phyloP scores from a whole-genome alignment of 2,888 invertebrate genomes.

The Coenonympha arcania region DNA sequence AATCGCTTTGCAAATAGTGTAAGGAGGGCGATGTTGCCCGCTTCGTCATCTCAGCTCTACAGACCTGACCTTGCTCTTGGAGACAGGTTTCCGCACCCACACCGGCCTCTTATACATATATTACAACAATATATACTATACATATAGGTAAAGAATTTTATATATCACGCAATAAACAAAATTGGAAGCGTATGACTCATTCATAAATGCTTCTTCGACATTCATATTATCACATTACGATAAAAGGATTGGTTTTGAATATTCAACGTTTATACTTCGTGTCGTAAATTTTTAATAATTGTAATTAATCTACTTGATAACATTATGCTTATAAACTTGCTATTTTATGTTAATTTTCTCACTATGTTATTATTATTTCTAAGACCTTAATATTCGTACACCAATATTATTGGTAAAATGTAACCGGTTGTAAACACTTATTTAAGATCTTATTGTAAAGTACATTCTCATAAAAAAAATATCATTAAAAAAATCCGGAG shows the following conservation, averaged over 20 bases:
- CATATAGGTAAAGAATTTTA: constrained; percentile 20
- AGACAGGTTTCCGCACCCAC: constrained; percentile 61
- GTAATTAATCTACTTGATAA: too few relatives aligned
- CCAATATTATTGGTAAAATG: too few relatives aligned
- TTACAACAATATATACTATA: constrained; percentile 8
- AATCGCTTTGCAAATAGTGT: constrained; percentile 21
- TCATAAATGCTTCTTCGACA: constrained; percentile 17
- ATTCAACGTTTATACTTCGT: not conserved
- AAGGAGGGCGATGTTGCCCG: constrained; percentile 26
- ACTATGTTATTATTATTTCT: too few relatives aligned
- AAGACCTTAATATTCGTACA: too few relatives aligned
- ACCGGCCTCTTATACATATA: constrained; percentile 42
- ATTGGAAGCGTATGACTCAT: constrained; percentile 22
- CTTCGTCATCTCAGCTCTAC: constrained; percentile 17
- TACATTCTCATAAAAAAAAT: too few relatives aligned
- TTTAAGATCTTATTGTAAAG: too few relatives aligned
- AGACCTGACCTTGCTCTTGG: constrained; percentile 59
- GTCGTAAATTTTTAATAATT: not conserved
- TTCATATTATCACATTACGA: constrained; percentile 8
- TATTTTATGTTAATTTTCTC: too few relatives aligned
- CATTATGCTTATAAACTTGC: too few relatives aligned
- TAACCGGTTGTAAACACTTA: too few relatives aligned
- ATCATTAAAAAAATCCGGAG: too few relatives aligned
- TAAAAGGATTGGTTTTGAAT: not conserved
- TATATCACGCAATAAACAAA: constrained; percentile 14